Evolutionary conservation across 2,888 invertebrate species (phyloP).

Genomic region (Tineola bisselliella): DNA sequence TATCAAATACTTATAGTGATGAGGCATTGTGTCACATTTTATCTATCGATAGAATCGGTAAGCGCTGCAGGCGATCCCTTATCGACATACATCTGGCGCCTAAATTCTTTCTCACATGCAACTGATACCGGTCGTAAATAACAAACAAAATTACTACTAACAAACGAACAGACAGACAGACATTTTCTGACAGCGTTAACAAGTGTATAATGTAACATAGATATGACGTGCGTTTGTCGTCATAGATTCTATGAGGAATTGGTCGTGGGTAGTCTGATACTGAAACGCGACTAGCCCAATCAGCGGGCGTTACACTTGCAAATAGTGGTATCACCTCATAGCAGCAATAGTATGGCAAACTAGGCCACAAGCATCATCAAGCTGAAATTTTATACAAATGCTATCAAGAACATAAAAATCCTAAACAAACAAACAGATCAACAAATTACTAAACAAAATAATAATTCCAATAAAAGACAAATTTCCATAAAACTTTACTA

Average conservation of each 20-base stretch:
- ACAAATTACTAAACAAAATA: background rate
- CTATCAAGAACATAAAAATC: too few species aligned
- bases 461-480: background rate
- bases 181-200: slow-evolving; percentile 15
- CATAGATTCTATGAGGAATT: too few species aligned
- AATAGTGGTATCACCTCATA: too few species aligned
- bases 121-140: slow-evolving; percentile 23
- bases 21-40: background rate
- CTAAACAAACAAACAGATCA: slow-evolving; percentile 16
- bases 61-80: slow-evolving; percentile 25
- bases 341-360: too few species aligned
- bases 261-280: too few species aligned
- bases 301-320: too few species aligned
- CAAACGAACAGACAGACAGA: slow-evolving; percentile 27
- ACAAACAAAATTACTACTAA: slow-evolving; percentile 23
- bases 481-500: slow-evolving; percentile 3
- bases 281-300: too few species aligned
- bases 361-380: too few species aligned
- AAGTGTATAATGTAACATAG: slow-evolving; percentile 18
- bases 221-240: slow-evolving; percentile 17
- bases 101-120: slow-evolving; percentile 42
- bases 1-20: background rate
- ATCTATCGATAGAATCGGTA: slow-evolving; percentile 33
- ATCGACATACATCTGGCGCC: slow-evolving; percentile 54
- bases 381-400: too few species aligned